phyloP scores from a whole-genome alignment of 2,113 vertebrate genomes.

The Malurus cyaneus region DNA sequence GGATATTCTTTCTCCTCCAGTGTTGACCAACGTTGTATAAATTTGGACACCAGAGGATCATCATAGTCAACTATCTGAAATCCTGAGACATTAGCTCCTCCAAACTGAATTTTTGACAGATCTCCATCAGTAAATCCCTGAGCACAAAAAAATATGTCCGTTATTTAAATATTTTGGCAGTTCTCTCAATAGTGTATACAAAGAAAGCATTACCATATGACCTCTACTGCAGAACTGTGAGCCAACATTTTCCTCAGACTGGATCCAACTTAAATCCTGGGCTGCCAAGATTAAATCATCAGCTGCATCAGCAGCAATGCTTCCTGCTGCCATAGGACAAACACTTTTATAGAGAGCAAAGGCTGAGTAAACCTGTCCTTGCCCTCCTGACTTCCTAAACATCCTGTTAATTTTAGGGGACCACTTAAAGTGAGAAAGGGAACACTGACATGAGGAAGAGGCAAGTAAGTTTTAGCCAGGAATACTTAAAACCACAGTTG shows the following conservation, averaged over 20 bases:
- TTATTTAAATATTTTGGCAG: not conserved
- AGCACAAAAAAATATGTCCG: not conserved
- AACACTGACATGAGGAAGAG: not conserved
- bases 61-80: conserved; percentile 99
- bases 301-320: not conserved
- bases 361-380: not conserved
- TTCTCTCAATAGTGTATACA: not conserved
- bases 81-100: conserved; percentile 96
- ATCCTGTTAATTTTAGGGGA: not conserved
- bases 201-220: not conserved
- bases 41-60: conserved; percentile 93
- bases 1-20: conserved; percentile 98
- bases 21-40: conserved; percentile 96
- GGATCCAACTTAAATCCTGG: not conserved
- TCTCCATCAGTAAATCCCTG: conserved; percentile 98
- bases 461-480: not conserved
- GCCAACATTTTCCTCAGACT: not conserved
- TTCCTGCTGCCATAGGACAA: not conserved
- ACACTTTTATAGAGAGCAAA: not conserved
- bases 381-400: not conserved
- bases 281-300: not conserved
- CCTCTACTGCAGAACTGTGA: not conserved
- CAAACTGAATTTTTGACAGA: conserved; percentile 97
- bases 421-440: not conserved
- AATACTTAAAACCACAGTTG: not conserved